phyloP scores from a whole-genome alignment of 2,797 vertebrate species.

The Lutjanus campechanus region DNA sequence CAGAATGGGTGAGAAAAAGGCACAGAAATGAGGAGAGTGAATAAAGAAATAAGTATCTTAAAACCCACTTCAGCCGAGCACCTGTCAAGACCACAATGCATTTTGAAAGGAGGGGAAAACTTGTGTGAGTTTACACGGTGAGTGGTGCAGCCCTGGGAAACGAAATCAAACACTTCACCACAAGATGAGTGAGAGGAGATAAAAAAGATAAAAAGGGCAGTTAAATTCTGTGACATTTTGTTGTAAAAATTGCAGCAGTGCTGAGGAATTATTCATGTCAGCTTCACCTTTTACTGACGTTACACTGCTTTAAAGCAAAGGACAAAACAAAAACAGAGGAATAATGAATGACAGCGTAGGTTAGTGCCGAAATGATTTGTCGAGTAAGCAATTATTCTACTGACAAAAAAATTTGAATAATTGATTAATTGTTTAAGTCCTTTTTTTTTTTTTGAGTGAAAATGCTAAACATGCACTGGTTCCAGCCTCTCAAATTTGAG shows the following conservation, averaged over 20 bases:
- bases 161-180: slow-evolving; percentile 54
- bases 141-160: slow-evolving; percentile 42
- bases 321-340: slow-evolving; percentile 17
- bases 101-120: slow-evolving; percentile 63
- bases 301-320: slow-evolving; percentile 26
- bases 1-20: slow-evolving; percentile 62
- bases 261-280: slow-evolving; percentile 32
- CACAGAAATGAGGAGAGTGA: slow-evolving; percentile 61
- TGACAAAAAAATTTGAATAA: background rate
- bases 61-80: slow-evolving; percentile 62
- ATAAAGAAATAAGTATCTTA: slow-evolving; percentile 61
- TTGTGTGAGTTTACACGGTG: slow-evolving; percentile 57
- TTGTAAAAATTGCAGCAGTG: slow-evolving; percentile 17
- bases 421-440: background rate
- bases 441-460: background rate
- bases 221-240: slow-evolving; percentile 45
- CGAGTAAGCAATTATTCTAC: background rate
- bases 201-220: slow-evolving; percentile 13
- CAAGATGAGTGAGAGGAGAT: slow-evolving; percentile 44
- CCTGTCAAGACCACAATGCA: slow-evolving; percentile 73
- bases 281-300: slow-evolving; percentile 9
- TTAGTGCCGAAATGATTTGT: background rate
- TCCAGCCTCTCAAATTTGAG: background rate
- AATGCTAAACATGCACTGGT: background rate
- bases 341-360: background rate